Percentiles rank a stretch among this genome's conserved stretches.
These are phyloP conservation scores for Falco cherrug DNA, from an alignment of 2,797 vertebrate species.

Conservation along the genomic window DNA sequence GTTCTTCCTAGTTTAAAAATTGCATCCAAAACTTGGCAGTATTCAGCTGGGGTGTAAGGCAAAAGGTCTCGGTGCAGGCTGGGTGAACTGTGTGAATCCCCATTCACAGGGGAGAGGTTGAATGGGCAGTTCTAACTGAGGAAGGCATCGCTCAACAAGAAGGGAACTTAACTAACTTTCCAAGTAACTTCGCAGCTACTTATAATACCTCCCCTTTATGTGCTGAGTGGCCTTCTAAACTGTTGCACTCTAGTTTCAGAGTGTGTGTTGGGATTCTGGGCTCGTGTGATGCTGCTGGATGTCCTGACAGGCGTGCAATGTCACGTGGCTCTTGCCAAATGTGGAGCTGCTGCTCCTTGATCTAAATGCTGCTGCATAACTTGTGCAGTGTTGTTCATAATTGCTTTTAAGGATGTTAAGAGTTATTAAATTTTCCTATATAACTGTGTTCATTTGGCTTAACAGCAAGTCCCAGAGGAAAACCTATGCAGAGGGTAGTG, in stretches of 20 bases:
- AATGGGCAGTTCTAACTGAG: background rate
- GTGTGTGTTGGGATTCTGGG: background rate
- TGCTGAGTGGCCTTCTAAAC: background rate
- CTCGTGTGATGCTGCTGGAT: fast-evolving
- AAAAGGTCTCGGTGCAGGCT: background rate
- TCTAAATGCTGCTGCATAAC: fast-evolving
- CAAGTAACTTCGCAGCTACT: background rate
- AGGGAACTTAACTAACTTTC: background rate
- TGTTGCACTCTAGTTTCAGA: background rate
- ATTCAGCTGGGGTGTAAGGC: background rate
- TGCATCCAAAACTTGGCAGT: background rate
- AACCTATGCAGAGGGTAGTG: background rate
- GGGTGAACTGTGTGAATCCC: background rate
- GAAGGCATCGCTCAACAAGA: background rate
- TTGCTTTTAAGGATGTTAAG: background rate
- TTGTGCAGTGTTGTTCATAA: background rate
- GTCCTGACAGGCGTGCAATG: fast-evolving
- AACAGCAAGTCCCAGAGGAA: background rate
- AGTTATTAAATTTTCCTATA: background rate
- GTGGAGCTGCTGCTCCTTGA: background rate
- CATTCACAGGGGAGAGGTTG: background rate
- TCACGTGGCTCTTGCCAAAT: background rate
- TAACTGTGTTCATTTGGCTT: background rate
- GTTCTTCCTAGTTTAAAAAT: background rate
- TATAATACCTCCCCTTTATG: background rate